Percentiles rank a stretch among this genome's conserved stretches.
Conservation (phyloP, 2,797 vertebrate genomes). For the Spheniscus humboldti region DNA sequence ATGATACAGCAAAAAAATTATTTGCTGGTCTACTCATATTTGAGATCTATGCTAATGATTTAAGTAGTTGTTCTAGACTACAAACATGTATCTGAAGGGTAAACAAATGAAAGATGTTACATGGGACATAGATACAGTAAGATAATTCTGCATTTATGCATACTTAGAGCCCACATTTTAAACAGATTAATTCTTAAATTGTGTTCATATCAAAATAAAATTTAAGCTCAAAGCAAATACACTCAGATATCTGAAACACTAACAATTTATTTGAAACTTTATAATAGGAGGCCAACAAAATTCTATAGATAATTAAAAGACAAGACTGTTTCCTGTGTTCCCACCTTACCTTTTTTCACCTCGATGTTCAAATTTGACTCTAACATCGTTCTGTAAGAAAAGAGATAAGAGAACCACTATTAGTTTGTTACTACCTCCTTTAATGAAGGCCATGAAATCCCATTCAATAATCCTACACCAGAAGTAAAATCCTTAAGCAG, state of each 20-base stretch:
- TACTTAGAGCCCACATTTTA: neutral
- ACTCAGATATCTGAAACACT: neutral
- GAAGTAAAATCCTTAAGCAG: neutral
- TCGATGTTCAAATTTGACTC: slow-evolving; percentile 98
- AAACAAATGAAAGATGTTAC: neutral
- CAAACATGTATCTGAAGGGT: neutral
- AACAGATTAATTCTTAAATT: neutral
- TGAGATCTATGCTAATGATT: neutral
- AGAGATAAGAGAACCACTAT: neutral
- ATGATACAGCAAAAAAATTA: neutral
- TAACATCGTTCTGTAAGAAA: slow-evolving; percentile 88
- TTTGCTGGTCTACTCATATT: neutral
- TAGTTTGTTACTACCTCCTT: neutral
- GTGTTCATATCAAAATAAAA: neutral
- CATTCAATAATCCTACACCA: neutral
- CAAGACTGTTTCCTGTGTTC: neutral
- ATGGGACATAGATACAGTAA: neutral
- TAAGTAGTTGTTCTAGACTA: neutral
- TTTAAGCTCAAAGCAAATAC: neutral
- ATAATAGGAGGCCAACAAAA: neutral
- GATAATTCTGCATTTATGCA: neutral
- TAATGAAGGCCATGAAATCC: neutral
- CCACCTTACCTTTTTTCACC: slow-evolving; percentile 93
- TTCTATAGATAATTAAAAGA: neutral
- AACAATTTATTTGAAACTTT: neutral